phyloP scores from a whole-genome alignment of 37 sponge, comb jelly and placozoan genomes.

The Chondrosia reniformis region DNA sequence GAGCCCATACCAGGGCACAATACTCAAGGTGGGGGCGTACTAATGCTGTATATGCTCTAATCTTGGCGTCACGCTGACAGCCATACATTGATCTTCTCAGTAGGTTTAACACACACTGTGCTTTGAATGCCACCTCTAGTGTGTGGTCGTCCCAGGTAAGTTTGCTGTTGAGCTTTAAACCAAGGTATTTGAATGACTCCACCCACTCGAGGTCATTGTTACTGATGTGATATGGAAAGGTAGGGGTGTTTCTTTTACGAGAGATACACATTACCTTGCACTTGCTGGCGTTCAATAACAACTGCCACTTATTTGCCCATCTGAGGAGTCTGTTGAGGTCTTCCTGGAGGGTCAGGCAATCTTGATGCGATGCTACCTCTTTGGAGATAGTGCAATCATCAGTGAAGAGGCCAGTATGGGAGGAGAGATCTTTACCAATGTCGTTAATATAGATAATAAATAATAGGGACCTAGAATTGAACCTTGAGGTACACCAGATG shows the following conservation, averaged over 20 bases:
- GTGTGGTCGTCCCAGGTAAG: neutral
- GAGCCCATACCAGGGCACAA: constrained; percentile 1
- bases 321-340: neutral
- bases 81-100: constrained; percentile 9
- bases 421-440: constrained; percentile 14
- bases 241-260: neutral
- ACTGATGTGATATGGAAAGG: neutral
- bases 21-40: constrained; percentile 15
- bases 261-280: constrained; percentile 15
- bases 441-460: constrained; percentile 35
- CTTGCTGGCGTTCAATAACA: neutral
- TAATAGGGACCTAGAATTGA: constrained; percentile 32
- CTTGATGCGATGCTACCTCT: neutral
- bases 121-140: neutral
- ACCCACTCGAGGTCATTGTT: neutral
- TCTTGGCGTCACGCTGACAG: neutral
- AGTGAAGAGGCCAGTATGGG: neutral
- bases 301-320: constrained; percentile 8
- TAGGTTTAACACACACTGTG: neutral
- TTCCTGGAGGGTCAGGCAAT: neutral
- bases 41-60: neutral
- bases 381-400: constrained; percentile 7
- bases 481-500: constrained; percentile 29
- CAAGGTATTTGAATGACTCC: neutral
- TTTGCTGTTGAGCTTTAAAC: neutral